Conservation (phyloP, 2,113 vertebrate genomes). For the Heliornis fulica region DNA sequence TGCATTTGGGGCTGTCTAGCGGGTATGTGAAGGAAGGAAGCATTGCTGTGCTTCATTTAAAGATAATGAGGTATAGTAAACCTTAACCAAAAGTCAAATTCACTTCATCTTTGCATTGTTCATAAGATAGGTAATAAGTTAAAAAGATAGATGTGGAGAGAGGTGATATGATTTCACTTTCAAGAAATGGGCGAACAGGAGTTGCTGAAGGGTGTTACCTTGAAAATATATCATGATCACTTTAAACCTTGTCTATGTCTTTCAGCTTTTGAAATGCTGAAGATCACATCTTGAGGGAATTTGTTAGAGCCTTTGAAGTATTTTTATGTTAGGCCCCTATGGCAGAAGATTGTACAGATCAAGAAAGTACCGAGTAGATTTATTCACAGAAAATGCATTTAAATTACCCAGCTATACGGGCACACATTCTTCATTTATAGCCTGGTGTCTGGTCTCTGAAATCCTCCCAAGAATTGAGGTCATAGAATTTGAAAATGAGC, state of each 20-base stretch:
- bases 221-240: slow-evolving; percentile 56
- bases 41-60: slow-evolving; percentile 7
- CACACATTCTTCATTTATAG: slow-evolving; percentile 61
- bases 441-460: slow-evolving; percentile 47
- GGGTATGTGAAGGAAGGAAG: neutral
- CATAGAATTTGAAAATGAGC: slow-evolving; percentile 56
- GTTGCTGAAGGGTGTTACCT: slow-evolving; percentile 42
- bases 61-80: slow-evolving; percentile 40
- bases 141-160: neutral
- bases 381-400: slow-evolving; percentile 69
- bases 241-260: slow-evolving; percentile 63
- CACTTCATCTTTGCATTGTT: neutral
- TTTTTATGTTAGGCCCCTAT: slow-evolving; percentile 60
- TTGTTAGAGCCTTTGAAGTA: slow-evolving; percentile 66
- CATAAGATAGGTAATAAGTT: neutral
- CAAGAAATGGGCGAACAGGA: slow-evolving; percentile 35
- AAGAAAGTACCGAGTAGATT: slow-evolving; percentile 61
- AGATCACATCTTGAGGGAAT: slow-evolving; percentile 71
- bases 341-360: slow-evolving; percentile 63
- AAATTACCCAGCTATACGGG: slow-evolving; percentile 57
- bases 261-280: slow-evolving; percentile 65
- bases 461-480: slow-evolving; percentile 62
- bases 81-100: slow-evolving; percentile 1
- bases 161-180: neutral
- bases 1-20: neutral